These are phyloP conservation scores for Batillaria attramentaria DNA, from an alignment of 1,140 invertebrate genomes.

Conservation along the genomic window DNA sequence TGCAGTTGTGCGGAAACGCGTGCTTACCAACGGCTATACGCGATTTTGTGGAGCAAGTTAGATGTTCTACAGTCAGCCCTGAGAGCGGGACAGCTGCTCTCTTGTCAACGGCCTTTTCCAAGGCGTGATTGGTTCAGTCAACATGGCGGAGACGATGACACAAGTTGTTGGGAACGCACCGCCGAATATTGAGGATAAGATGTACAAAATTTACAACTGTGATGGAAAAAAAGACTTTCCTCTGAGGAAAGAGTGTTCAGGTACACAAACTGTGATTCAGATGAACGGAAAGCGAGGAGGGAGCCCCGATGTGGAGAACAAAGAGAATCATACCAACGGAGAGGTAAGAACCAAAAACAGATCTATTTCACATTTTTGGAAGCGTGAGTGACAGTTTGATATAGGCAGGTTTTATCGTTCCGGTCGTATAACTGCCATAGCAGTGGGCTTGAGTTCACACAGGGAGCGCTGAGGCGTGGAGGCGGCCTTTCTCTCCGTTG, in stretches of 20 bases:
- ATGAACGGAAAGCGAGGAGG: slow-evolving; percentile 21
- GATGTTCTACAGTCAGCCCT: slow-evolving; percentile 26
- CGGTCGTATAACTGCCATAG: no score
- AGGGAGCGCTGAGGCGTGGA: no score
- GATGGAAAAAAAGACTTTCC: slow-evolving; percentile 32
- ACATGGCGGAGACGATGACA: slow-evolving; percentile 32
- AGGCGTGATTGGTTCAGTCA: slow-evolving; percentile 21
- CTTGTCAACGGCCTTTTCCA: slow-evolving; percentile 24
- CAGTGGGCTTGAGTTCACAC: no score
- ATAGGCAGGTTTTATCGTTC: no score
- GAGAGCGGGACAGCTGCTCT: slow-evolving; percentile 34
- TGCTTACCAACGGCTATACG: slow-evolving; percentile 29
- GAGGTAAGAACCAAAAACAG: slow-evolving; percentile 18
- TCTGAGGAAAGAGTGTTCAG: slow-evolving; percentile 17
- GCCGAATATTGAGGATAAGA: slow-evolving; percentile 22
- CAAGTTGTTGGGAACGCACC: slow-evolving; percentile 23
- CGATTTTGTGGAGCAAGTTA: slow-evolving; percentile 25
- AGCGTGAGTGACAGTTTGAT: no score
- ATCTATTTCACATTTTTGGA: no score
- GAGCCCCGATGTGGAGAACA: slow-evolving; percentile 31
- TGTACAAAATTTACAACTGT: slow-evolving; percentile 23
- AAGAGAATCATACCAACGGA: slow-evolving; percentile 29
- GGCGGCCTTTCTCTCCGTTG: no score
- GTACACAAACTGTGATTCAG: slow-evolving; percentile 22
- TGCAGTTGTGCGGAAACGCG: slow-evolving; percentile 25